phyloP scores from a whole-genome alignment of 2,113 vertebrate genomes.

The Empidonax alnorum region DNA sequence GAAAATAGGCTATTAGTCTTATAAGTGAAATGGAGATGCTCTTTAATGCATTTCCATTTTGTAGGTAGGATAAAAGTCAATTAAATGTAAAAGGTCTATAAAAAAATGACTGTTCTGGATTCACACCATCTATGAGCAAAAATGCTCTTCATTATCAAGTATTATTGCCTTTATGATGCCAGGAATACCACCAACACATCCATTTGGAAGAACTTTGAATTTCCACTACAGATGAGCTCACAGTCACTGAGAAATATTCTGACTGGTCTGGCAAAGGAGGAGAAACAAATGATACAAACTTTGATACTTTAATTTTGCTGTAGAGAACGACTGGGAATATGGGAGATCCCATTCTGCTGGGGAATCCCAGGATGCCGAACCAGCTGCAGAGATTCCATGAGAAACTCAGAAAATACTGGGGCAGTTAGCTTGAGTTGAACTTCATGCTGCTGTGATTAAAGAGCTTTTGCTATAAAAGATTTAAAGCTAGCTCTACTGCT shows the following conservation, averaged over 20 bases:
- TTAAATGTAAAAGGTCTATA: conserved; percentile 9
- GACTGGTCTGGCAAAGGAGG: not conserved
- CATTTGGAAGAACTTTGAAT: not conserved
- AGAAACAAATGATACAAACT: not conserved
- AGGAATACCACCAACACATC: not conserved
- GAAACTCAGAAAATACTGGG: not conserved
- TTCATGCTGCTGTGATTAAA: not conserved
- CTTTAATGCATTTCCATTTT: not conserved
- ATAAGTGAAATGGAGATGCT: not conserved
- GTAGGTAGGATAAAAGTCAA: not conserved
- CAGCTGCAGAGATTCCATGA: not conserved
- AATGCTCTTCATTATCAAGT: not conserved
- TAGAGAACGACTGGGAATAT: fast-evolving
- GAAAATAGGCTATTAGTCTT: not conserved
- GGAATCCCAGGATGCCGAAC: not conserved
- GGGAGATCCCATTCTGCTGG: not conserved
- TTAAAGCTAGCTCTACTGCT: not conserved
- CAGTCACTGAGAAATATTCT: not conserved
- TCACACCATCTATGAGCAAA: not conserved
- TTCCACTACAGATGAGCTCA: not conserved
- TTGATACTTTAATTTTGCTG: not conserved
- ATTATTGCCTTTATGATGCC: not conserved
- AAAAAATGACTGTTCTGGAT: not conserved
- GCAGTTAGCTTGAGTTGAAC: not conserved
- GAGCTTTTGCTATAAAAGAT: not conserved